phyloP scores from a whole-genome alignment of 2,113 vertebrate species.

The Alaudala cheleensis region DNA sequence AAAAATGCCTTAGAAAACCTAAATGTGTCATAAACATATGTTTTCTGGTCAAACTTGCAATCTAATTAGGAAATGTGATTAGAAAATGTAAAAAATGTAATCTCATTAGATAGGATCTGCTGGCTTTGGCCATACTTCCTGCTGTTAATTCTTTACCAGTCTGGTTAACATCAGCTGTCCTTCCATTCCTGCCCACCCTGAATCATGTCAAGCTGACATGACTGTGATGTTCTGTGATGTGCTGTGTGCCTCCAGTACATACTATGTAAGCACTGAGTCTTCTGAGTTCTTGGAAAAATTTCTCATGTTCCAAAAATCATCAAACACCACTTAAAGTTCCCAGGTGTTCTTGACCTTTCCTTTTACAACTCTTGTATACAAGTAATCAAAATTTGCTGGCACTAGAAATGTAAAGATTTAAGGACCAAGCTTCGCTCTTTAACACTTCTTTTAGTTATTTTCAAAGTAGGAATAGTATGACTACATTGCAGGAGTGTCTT shows the following conservation, averaged over 20 bases:
- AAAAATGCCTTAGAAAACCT: not conserved
- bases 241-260: not conserved
- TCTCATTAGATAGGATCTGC: slow-evolving; percentile 36
- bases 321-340: not conserved
- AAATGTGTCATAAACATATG: not conserved
- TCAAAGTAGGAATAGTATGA: not conserved
- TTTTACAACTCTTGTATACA: not conserved
- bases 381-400: not conserved
- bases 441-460: not conserved
- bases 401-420: not conserved
- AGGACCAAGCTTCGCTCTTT: not conserved
- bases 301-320: not conserved
- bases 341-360: not conserved
- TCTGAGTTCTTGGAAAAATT: not conserved
- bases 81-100: slow-evolving; percentile 46
- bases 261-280: accelerated
- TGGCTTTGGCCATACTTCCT: slow-evolving; percentile 26
- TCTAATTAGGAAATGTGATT: slow-evolving; percentile 45
- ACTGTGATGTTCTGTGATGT: not conserved
- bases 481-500: not conserved
- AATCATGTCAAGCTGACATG: not conserved
- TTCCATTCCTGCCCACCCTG: not conserved
- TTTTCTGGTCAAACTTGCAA: slow-evolving; percentile 7
- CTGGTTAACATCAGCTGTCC: slow-evolving; percentile 37
- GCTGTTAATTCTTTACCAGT: slow-evolving; percentile 23